Conservation (phyloP, 2,797 vertebrate genomes). For the Chelidonichthys spinosus region DNA sequence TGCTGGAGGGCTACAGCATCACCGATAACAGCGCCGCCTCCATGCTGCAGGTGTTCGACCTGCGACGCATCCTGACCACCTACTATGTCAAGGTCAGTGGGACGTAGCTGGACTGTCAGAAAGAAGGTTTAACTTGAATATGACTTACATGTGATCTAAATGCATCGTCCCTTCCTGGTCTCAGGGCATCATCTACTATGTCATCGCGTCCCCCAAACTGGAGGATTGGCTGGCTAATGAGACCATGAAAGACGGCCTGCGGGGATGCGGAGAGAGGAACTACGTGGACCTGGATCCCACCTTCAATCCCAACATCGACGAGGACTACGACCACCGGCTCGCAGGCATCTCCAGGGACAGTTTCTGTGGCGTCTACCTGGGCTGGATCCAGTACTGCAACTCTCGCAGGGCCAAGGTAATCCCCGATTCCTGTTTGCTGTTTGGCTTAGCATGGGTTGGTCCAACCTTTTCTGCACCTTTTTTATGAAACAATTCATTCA, state of each 20-base stretch:
- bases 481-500: not conserved
- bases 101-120: too few species aligned
- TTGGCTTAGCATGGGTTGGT: not conserved
- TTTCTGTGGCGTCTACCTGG: constrained; percentile 95
- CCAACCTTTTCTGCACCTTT: not conserved
- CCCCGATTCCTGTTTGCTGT: not conserved
- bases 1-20: constrained; percentile 98
- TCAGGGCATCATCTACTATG: constrained; percentile 98
- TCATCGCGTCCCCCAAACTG: constrained; percentile 92
- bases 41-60: constrained; percentile 98
- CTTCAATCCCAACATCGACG: constrained; percentile 98
- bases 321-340: constrained; percentile 97
- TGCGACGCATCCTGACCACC: constrained; percentile 96
- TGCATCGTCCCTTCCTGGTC: not conserved
- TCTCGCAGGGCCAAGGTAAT: constrained; percentile 91
- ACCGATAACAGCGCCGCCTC: constrained; percentile 98
- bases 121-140: not conserved
- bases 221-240: constrained; percentile 98
- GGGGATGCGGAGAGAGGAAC: constrained; percentile 90
- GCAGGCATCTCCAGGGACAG: constrained; percentile 97
- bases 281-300: constrained; percentile 98
- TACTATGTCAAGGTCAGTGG: constrained; percentile 95
- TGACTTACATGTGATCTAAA: constrained; percentile 1
- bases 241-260: constrained; percentile 94
- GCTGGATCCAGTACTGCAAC: constrained; percentile 98